These are phyloP conservation scores for Hydrotaea diabolus DNA, from an alignment of 2,888 invertebrate genomes.

Conservation along the genomic window DNA sequence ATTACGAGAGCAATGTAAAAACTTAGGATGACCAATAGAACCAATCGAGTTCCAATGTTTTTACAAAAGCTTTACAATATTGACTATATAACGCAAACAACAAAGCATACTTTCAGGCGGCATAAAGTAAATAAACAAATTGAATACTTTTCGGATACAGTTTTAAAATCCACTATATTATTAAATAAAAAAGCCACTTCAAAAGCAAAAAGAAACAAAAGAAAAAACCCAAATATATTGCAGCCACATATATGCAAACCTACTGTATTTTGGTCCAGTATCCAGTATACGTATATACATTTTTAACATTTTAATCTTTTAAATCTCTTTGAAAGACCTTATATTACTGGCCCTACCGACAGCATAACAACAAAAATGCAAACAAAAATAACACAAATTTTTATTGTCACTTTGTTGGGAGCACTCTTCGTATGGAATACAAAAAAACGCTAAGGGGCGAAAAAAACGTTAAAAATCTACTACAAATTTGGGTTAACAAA, in stretches of 20 bases:
- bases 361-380: background rate
- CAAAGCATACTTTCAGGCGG: background rate
- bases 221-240: too few species aligned
- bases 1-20: too few species aligned
- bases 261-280: too few species aligned
- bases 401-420: slow-evolving; percentile 28
- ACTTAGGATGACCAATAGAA: too few species aligned
- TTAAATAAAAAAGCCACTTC: background rate
- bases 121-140: background rate
- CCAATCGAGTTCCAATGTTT: too few species aligned
- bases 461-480: background rate
- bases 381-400: slow-evolving; percentile 12
- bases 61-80: too few species aligned
- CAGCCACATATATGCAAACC: too few species aligned
- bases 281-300: background rate
- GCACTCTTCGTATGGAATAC: background rate
- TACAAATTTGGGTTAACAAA: background rate
- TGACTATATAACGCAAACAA: too few species aligned
- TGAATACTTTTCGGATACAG: background rate
- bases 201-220: too few species aligned
- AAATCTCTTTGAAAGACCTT: background rate
- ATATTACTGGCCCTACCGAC: background rate
- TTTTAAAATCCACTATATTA: background rate
- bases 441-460: background rate
- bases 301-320: slow-evolving; percentile 11